These are phyloP conservation scores for Heliconius charithonia DNA, from an alignment of 2,888 invertebrate genomes.

Conservation along the genomic window DNA sequence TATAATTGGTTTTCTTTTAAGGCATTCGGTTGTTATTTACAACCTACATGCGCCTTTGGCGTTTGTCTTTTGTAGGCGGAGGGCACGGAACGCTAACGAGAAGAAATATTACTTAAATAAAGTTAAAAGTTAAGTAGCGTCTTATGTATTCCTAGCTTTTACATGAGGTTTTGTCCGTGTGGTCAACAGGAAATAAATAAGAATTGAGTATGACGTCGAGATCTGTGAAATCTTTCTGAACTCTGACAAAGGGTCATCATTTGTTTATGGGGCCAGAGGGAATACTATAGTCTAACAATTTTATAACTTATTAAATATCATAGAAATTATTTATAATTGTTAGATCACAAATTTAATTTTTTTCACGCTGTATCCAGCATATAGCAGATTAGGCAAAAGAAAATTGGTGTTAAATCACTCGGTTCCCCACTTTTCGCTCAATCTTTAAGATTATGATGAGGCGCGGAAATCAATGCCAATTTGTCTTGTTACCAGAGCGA, in stretches of 20 bases:
- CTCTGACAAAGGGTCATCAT: too few species aligned
- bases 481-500: too few species aligned
- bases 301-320: not conserved
- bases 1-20: conserved; percentile 35
- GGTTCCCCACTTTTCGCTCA: too few species aligned
- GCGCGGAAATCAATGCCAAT: too few species aligned
- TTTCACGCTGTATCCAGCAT: not conserved
- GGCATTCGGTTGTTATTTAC: conserved; percentile 13
- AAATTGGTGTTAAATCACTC: not conserved
- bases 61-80: conserved; percentile 7
- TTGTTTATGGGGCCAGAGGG: not conserved
- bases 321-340: not conserved
- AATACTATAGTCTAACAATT: not conserved
- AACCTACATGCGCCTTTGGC: conserved; percentile 3
- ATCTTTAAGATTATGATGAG: not conserved
- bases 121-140: not conserved
- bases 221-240: too few species aligned
- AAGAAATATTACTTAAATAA: not conserved
- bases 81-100: not conserved
- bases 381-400: not conserved
- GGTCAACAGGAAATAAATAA: not conserved
- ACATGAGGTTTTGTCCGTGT: not conserved
- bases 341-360: not conserved
- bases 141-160: not conserved
- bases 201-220: too few species aligned